A percentile compares a stretch with the other conserved stretches of the same genome.
phyloP scores from a whole-genome alignment of 92 coral and sea anemone species.

The Actinostola sp. region DNA sequence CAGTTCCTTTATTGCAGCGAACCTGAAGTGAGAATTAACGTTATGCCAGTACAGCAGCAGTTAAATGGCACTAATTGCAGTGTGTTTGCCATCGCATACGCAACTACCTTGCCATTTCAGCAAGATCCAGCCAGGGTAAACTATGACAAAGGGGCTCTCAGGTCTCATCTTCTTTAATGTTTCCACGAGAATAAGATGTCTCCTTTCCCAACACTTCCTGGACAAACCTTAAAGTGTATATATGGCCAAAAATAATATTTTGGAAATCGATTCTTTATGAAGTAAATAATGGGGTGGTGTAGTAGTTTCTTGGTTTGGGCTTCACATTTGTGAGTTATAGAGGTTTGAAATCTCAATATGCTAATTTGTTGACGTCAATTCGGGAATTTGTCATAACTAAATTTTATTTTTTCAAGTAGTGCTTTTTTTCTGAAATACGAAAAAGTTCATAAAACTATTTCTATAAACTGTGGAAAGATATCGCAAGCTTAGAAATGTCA shows the following conservation, averaged over 20 bases:
- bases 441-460: too few species aligned
- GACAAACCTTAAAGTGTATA: neutral
- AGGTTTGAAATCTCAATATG: too few species aligned
- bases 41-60: conserved; percentile 55
- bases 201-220: conserved; percentile 10
- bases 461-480: too few species aligned
- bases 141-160: neutral
- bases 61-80: conserved; percentile 63
- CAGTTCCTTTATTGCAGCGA: conserved; percentile 19
- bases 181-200: neutral
- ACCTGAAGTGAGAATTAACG: conserved; percentile 15
- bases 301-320: too few species aligned
- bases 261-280: too few species aligned
- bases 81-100: conserved; percentile 61
- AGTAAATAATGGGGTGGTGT: too few species aligned
- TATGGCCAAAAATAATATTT: neutral
- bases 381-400: too few species aligned
- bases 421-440: too few species aligned
- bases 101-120: conserved; percentile 5
- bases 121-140: neutral
- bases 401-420: too few species aligned
- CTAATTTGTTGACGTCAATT: too few species aligned
- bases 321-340: too few species aligned
- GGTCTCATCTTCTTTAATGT: conserved; percentile 4
- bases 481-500: too few species aligned